Percentiles rank a stretch among this genome's conserved stretches.
These are phyloP conservation scores for Caenorhabditis macrosperma DNA, from an alignment of 2,888 invertebrate genomes.

Conservation along the genomic window DNA sequence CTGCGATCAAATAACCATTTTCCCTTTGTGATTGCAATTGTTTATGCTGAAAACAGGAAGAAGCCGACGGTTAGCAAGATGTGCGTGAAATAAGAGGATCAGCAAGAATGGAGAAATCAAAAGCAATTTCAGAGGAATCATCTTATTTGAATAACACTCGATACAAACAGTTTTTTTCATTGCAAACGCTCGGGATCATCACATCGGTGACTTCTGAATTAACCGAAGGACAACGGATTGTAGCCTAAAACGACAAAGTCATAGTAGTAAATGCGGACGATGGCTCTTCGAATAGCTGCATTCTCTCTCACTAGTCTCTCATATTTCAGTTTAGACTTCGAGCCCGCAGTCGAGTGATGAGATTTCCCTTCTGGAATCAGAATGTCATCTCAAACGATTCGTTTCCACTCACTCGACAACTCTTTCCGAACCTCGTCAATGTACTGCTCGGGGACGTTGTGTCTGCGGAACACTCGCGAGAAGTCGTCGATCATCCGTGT, in stretches of 20 bases:
- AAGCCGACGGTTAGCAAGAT: too few species aligned
- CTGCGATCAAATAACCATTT: not conserved
- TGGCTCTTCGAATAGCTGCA: not conserved
- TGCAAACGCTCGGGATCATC: too few species aligned
- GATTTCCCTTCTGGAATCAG: constrained; percentile 13
- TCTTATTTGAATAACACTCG: too few species aligned
- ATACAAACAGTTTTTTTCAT: too few species aligned
- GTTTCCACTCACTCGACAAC: not conserved
- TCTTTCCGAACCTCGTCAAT: constrained; percentile 6
- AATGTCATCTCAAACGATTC: not conserved
- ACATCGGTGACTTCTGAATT: too few species aligned
- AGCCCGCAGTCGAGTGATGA: constrained; percentile 12
- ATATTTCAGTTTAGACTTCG: not conserved
- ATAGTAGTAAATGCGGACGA: constrained; percentile 9
- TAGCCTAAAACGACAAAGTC: constrained; percentile 14
- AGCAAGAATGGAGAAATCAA: too few species aligned
- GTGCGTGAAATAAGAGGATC: too few species aligned
- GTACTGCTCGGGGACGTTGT: not conserved
- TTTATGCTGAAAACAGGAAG: too few species aligned
- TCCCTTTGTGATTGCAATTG: too few species aligned
- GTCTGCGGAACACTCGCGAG: not conserved
- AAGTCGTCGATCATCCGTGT: constrained; percentile 1
- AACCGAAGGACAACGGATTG: not conserved
- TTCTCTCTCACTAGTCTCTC: constrained; percentile 10
- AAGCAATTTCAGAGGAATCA: too few species aligned